These are phyloP conservation scores for Chirona hameri DNA, from an alignment of 2,888 invertebrate genomes.

Conservation along the genomic window DNA sequence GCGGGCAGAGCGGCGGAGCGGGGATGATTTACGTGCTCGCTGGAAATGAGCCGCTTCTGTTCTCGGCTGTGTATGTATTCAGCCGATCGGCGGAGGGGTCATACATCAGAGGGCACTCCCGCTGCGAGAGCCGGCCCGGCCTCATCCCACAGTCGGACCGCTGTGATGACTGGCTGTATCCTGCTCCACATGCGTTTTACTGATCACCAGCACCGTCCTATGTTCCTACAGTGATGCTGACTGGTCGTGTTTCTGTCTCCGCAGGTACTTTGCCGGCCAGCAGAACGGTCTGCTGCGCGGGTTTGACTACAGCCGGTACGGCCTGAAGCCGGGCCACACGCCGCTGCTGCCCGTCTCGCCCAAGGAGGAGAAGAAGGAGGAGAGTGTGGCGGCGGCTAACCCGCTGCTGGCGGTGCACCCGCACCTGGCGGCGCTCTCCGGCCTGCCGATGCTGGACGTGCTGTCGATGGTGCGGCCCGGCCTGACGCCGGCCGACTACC, in stretches of 20 bases:
- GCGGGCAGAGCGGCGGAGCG: constrained; percentile 53
- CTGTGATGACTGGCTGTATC: too few species aligned
- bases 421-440: constrained; percentile 85
- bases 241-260: constrained; percentile 69
- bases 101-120: constrained; percentile 30
- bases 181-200: too few species aligned
- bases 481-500: constrained; percentile 82
- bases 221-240: constrained; percentile 59
- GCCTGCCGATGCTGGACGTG: constrained; percentile 72
- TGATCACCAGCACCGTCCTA: constrained; percentile 5
- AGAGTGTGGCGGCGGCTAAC: constrained; percentile 69
- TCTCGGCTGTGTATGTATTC: constrained; percentile 59
- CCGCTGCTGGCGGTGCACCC: constrained; percentile 82
- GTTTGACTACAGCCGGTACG: constrained; percentile 30
- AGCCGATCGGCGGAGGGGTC: constrained; percentile 26
- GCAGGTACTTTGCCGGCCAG: constrained; percentile 74
- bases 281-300: constrained; percentile 61
- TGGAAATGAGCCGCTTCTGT: constrained; percentile 66
- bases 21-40: constrained; percentile 52
- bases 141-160: too few species aligned
- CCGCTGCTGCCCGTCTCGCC: constrained; percentile 63
- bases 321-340: constrained; percentile 26
- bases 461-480: constrained; percentile 68
- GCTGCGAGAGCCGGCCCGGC: not conserved
- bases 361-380: constrained; percentile 71